Base-by-base conservation (phyloP, 2,797 vertebrate genomes). In the Capromys pilorides region DNA sequence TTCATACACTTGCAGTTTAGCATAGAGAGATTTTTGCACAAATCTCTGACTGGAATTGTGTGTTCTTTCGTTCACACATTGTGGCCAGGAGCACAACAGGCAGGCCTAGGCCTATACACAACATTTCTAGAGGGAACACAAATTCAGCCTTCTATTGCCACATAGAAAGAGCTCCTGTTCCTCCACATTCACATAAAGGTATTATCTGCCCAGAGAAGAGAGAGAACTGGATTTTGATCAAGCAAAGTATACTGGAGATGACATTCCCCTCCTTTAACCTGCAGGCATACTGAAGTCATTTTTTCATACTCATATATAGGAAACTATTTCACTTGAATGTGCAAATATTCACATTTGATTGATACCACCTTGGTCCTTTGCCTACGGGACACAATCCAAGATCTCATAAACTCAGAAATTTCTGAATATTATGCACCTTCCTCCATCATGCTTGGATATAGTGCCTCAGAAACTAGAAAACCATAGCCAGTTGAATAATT, bases 371-470 rank as follows among this genome's bases (percentile, higher is more conserved):
- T 73, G 80, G 59, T 18, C 6, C 6, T 85, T 73, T 81, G 64
- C 77, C 69, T 85, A 91, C 51, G 2, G 39, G 54, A 82, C 19
- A 62, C 83, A 88, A 82, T 66, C 45, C 71, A 81, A 93, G 93
- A 75, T 94, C 88, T 93, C 26, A 67, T 84, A 81, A 89, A 94
- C 26, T 84, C 88, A 81, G 59, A 71, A 90, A 94, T 81, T 94
- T 88, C 41, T 89, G 33, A 91, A 64, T 86, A 91, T 28, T 86
- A 57, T 36, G 5, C 22, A 93, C 73, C n/a, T 0, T 66, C 87
- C 94, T 71, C 54, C 33, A 88, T 49, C 75, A 36, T 14, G 2
- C 79, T 90, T 78, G 57, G 13, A 57, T 79, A 31, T 62, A 2
- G 5, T 45, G 67, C 31, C 49, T 89, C 78, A 88, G 86, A 21